Base-by-base conservation (phyloP, 1,140 invertebrate genomes). In the Dreissena polymorpha region DNA sequence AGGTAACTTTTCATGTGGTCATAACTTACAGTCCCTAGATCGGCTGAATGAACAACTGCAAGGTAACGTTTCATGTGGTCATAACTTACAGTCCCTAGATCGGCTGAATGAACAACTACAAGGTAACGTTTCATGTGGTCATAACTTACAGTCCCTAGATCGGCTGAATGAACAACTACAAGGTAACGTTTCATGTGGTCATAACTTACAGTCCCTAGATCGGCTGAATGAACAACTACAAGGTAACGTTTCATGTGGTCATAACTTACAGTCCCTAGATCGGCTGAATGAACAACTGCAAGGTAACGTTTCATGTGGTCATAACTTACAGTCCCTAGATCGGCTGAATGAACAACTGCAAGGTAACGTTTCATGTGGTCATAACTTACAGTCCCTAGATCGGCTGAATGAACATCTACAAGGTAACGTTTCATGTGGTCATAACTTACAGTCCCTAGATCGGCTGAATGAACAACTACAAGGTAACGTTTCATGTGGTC, bases 21-120 rank as follows among this genome's bases (percentile, higher is more conserved):
- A n/a, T n/a, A n/a, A n/a, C n/a, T 64, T 92, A 84, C 88, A 91
- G 78, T 92, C 91, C 53, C 69, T 92, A 23, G 91, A 92, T 67
- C 86, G 88, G 76, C 84, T 92, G 13, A 92, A 92, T 85, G 89
- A 92, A 57, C 90, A 88, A 84, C 75, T 92, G 27, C 88, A 88
- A 88, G 87, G n/a, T n/a, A n/a, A n/a, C n/a, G n/a, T n/a, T n/a
- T n/a, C n/a, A n/a, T n/a, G n/a, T n/a, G n/a, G n/a, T n/a, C n/a
- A n/a, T n/a, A n/a, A n/a, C n/a, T 64, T 92, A 84, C 88, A 91
- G 78, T 92, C 91, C 53, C 69, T 92, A 23, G 91, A 92, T 67
- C 86, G 88, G 76, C 84, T 92, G 13, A 92, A 92, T 85, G 89
- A 92, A 57, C 90, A 88, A 84, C 75, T 92, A 39, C 88, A 88